phyloP scores from a whole-genome alignment of 2,113 vertebrate genomes.

The Laterallus jamaicensis region DNA sequence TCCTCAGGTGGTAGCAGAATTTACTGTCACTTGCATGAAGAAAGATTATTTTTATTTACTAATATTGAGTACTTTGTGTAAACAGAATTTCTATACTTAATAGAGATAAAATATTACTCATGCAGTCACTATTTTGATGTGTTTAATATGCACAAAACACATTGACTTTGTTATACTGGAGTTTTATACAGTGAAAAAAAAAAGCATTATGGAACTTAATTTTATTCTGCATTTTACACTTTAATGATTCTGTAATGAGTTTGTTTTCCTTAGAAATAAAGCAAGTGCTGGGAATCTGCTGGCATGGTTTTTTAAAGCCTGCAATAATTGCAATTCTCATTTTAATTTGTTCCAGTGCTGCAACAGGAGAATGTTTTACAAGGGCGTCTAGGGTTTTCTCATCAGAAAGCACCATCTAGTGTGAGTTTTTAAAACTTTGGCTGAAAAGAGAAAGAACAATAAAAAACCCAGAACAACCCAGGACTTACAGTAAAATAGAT shows the following conservation, averaged over 20 bases:
- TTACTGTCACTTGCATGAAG: background rate
- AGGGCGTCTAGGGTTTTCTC: background rate
- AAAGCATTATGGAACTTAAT: background rate
- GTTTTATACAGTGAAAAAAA: background rate
- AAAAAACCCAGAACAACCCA: background rate
- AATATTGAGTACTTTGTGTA: background rate
- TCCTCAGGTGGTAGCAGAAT: background rate
- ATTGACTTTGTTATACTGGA: background rate
- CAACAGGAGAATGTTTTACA: background rate
- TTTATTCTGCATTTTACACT: background rate
- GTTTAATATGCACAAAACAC: background rate
- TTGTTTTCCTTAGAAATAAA: background rate
- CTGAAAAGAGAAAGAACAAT: background rate
- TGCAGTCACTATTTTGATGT: background rate
- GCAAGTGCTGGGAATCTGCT: background rate
- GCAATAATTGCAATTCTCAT: background rate
- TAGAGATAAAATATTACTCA: background rate
- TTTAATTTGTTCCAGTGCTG: background rate
- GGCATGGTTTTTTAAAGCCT: background rate
- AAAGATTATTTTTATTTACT: background rate
- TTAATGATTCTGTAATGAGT: background rate
- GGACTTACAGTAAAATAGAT: background rate
- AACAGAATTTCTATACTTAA: background rate
- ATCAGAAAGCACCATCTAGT: conserved; percentile 57
- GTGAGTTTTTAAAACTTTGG: background rate